Evolutionary conservation across 2,797 vertebrate genomes (phyloP).

Genomic region (Ctenopoma multispine): DNA sequence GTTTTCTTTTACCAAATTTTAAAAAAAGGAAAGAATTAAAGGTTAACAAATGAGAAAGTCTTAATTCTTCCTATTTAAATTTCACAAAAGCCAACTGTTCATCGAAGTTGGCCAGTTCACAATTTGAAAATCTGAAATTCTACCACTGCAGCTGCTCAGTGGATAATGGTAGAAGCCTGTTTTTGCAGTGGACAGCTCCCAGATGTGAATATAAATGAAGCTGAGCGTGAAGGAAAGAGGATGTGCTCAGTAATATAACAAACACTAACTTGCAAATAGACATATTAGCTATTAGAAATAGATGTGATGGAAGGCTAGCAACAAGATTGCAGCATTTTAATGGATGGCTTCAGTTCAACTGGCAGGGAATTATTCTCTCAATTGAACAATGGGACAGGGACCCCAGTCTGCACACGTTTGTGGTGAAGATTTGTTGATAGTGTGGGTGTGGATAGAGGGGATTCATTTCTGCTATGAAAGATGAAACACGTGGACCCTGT

Average conservation of each 20-base stretch:
- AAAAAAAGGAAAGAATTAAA: neutral
- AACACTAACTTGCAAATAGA: constrained; percentile 2
- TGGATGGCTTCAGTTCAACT: constrained; percentile 20
- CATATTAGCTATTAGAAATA: neutral
- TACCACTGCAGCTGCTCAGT: constrained; percentile 24
- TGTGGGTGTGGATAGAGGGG: constrained; percentile 58
- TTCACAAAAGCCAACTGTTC: constrained; percentile 5
- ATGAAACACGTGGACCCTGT: constrained; percentile 65
- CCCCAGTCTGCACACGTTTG: constrained; percentile 49
- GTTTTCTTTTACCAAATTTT: constrained; percentile 4
- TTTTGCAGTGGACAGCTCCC: constrained; percentile 30
- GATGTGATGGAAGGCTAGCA: neutral
- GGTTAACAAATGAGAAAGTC: neutral
- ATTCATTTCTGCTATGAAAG: constrained; percentile 57
- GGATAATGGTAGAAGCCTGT: constrained; percentile 2
- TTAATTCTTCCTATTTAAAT: constrained; percentile 2
- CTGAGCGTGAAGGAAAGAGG: constrained; percentile 23
- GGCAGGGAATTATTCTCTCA: constrained; percentile 8
- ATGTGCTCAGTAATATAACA: constrained; percentile 16
- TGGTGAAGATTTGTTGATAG: constrained; percentile 61
- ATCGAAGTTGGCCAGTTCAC: neutral
- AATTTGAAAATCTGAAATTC: constrained; percentile 5
- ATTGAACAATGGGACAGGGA: constrained; percentile 27
- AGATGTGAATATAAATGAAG: constrained; percentile 33
- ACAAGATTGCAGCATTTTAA: constrained; percentile 19